These are phyloP conservation scores for Pardosa pseudoannulata DNA, from an alignment of 2,888 invertebrate genomes.

Conservation along the genomic window DNA sequence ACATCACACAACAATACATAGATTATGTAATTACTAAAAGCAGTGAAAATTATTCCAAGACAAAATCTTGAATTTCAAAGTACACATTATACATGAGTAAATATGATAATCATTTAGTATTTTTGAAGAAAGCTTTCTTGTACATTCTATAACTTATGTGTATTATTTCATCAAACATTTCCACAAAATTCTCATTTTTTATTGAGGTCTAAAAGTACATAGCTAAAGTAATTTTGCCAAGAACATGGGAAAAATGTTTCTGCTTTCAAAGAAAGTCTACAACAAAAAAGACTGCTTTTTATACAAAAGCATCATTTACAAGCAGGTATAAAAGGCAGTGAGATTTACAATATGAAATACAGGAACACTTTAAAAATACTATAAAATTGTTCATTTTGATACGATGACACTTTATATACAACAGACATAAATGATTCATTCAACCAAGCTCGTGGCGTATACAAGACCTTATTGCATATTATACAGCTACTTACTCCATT, in stretches of 20 bases:
- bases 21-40: too few relatives aligned
- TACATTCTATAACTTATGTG: too few relatives aligned
- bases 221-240: conserved; percentile 4
- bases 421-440: conserved; percentile 45
- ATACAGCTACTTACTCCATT: conserved; percentile 12
- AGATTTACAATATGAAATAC: conserved; percentile 65
- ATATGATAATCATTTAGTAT: too few relatives aligned
- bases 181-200: conserved; percentile 17
- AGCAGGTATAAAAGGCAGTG: conserved; percentile 64
- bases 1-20: too few relatives aligned
- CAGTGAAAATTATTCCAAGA: too few relatives aligned
- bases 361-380: conserved; percentile 67
- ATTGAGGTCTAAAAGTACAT: conserved; percentile 6
- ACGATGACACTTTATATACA: conserved; percentile 56
- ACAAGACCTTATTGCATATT: conserved; percentile 56
- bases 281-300: conserved; percentile 18
- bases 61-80: too few relatives aligned
- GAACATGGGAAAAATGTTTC: not conserved
- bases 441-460: conserved; percentile 42
- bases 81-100: too few relatives aligned
- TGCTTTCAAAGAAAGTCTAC: not conserved
- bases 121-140: too few relatives aligned
- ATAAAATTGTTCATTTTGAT: conserved; percentile 49
- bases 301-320: conserved; percentile 57
- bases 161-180: too few relatives aligned